Evolutionary conservation across 2,888 invertebrate species (phyloP), one percentile per base, ranked within the genome.

Genomic region (Xestoiulus laeticollis): DNA sequence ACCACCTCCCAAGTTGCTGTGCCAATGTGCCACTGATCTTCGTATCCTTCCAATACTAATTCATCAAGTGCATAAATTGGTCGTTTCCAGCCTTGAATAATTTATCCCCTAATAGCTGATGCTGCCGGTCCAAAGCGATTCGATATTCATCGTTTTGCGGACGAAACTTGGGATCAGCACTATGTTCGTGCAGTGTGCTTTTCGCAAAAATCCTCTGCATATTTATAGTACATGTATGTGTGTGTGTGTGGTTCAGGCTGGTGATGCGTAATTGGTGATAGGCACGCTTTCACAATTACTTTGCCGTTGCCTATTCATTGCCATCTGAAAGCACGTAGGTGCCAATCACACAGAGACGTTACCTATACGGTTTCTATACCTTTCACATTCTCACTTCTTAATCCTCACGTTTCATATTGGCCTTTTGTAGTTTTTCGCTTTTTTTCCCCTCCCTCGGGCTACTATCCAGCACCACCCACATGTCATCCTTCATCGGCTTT

Each of bases 321-420:
- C 14, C 22, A 78, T 30, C 30, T 3, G 78, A 78, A 19, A 30
- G 78, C 78, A 78, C 78, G 78, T 78, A 30, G 78, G 78, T 78
- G 78, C 14, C 78, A 78, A 78, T 78, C 78, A 78, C 26, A 30
- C 10, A 1, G n/a, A 78, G 78, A 78, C 78, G 78, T 78, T 78
- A 78, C 78, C 78, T 78, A 78, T 78, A 78, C 78, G 78, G 14
- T 30, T 78, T 78, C 78, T 78, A 38, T 38, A 78, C 78, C 78
- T 78, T 68, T 68, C 68, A 59, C 53, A n/a, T 59, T 59, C 53
- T 59, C 53, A 68, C 78, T 78, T 78, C 78, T 78, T 78, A 78
- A 78, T 78, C 78, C 78, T 30, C 78, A 78, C 78, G 78, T 78
- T 78, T 78, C 78, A 14, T 30, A 14, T 78, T 78, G 78, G 30